Conservation (phyloP, 1,140 invertebrate species). For the Parapsyche elsis region DNA sequence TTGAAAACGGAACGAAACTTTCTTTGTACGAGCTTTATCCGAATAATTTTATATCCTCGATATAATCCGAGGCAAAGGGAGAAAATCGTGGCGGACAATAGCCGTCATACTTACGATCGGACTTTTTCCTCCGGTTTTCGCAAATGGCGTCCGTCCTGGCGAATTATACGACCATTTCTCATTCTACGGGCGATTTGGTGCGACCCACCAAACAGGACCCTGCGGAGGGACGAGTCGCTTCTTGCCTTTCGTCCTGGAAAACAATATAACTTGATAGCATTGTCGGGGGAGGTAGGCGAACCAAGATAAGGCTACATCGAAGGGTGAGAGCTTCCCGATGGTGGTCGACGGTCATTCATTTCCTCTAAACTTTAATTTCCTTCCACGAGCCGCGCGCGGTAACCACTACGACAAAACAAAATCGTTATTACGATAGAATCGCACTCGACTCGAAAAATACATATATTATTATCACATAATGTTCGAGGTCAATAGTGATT, state of each 20-base stretch:
- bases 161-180: conserved; percentile 34
- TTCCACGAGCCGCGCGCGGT: background rate
- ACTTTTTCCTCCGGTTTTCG: conserved; percentile 19
- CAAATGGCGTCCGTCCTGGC: conserved; percentile 32
- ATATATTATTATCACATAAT: background rate
- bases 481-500: no score
- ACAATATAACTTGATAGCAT: conserved; percentile 35
- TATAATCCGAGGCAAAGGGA: no score
- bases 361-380: conserved; percentile 35
- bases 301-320: conserved; percentile 12
- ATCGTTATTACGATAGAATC: background rate
- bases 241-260: conserved; percentile 29
- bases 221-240: background rate
- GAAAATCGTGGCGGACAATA: background rate
- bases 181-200: conserved; percentile 36
- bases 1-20: no score
- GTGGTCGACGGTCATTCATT: conserved; percentile 17
- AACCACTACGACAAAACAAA: background rate
- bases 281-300: conserved; percentile 1
- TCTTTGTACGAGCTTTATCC: no score
- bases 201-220: conserved; percentile 5
- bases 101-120: conserved; percentile 26
- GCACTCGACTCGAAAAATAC: background rate
- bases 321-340: background rate
- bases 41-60: no score